Evolutionary conservation across 1,140 invertebrate genomes (phyloP).

Genomic region (Myzus persicae): DNA sequence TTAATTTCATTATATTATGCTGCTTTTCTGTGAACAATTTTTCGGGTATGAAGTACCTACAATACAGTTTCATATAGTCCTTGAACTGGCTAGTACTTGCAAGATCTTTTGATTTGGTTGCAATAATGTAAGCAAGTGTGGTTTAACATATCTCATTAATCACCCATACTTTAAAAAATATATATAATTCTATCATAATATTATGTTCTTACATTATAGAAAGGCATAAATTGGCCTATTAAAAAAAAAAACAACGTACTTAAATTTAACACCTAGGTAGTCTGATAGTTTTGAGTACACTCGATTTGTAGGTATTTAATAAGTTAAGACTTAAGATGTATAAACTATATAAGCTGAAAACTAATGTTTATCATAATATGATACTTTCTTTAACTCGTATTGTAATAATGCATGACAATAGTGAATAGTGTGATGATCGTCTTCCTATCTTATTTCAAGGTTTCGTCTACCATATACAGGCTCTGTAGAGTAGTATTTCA

Average conservation of each 20-base stretch:
- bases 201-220: background rate
- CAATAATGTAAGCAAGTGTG: no score
- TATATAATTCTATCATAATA: no score
- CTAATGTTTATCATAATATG: background rate
- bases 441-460: constrained; percentile 47
- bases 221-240: background rate
- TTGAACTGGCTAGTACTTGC: no score
- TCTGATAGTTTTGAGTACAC: background rate
- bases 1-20: background rate
- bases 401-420: constrained; percentile 14
- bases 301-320: background rate
- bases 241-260: no score
- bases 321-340: background rate
- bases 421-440: background rate
- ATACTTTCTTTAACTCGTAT: constrained; percentile 21
- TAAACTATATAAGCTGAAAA: background rate
- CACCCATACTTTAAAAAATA: no score
- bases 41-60: no score
- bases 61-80: no score
- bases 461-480: background rate
- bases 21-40: background rate
- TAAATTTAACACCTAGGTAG: no score
- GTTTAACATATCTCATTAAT: no score
- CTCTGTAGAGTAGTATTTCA: background rate
- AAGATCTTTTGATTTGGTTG: no score